Conservation (phyloP, 2,888 invertebrate species). For the Furcula furcula region DNA sequence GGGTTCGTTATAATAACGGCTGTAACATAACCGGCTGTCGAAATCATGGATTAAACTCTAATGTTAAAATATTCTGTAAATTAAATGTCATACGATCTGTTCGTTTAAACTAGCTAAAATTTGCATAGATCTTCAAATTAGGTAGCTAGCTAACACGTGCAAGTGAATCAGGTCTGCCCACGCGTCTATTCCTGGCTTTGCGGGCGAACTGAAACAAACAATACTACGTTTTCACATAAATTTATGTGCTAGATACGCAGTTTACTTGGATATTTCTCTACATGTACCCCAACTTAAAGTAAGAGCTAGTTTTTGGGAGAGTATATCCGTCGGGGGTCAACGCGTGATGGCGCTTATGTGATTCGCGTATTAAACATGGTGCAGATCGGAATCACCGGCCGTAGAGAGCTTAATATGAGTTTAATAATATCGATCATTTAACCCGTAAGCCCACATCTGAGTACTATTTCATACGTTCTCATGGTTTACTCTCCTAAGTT, state of each 20-base stretch:
- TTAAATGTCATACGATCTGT: conserved; percentile 18
- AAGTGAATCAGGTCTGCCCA: conserved; percentile 37
- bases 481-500: too few species aligned
- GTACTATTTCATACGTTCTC: too few species aligned
- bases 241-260: conserved; percentile 2
- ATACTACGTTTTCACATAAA: conserved; percentile 4
- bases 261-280: neutral
- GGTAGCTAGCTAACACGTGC: conserved; percentile 30
- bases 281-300: neutral
- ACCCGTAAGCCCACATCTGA: too few species aligned
- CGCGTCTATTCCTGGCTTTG: conserved; percentile 37
- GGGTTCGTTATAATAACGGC: neutral
- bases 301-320: neutral
- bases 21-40: neutral
- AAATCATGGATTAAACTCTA: conserved; percentile 4
- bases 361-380: too few species aligned
- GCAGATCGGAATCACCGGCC: too few species aligned
- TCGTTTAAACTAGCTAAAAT: conserved; percentile 14
- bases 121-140: conserved; percentile 27
- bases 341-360: too few species aligned
- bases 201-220: conserved; percentile 11
- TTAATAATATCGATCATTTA: too few species aligned
- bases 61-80: conserved; percentile 12
- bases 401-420: too few species aligned
- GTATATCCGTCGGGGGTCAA: too few species aligned